Evolutionary conservation across 2,113 vertebrate genomes (phyloP).

Genomic region (Halcyon senegalensis): DNA sequence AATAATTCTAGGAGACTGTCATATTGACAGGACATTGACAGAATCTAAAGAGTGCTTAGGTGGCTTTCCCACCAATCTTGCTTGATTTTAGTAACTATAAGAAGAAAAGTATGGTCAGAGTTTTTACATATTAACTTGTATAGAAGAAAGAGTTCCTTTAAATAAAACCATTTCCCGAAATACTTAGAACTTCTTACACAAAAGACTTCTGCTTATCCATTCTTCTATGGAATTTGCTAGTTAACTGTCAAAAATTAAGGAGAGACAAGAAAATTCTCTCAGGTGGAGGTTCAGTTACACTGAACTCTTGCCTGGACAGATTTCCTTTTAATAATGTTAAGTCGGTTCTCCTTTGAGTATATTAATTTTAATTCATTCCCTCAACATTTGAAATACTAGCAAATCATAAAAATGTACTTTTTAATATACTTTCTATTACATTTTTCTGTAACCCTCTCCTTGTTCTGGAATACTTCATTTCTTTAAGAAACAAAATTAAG

Average conservation of each 20-base stretch:
- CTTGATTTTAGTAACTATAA: not conserved
- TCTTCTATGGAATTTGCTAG: not conserved
- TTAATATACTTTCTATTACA: not conserved
- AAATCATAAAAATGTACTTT: not conserved
- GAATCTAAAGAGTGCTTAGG: not conserved
- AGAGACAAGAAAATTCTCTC: not conserved
- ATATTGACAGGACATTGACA: not conserved
- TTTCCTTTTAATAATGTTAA: not conserved
- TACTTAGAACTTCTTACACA: not conserved
- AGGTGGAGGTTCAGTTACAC: not conserved
- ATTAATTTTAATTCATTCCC: not conserved
- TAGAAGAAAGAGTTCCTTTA: not conserved
- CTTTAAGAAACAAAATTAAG: not conserved
- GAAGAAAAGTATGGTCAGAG: not conserved
- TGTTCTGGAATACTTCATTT: not conserved
- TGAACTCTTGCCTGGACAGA: not conserved
- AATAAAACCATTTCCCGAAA: not conserved
- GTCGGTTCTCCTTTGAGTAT: not conserved
- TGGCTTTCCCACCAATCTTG: not conserved
- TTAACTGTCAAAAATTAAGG: not conserved
- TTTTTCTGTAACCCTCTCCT: not conserved
- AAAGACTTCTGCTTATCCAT: not conserved
- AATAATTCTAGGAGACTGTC: not conserved
- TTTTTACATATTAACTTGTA: not conserved
- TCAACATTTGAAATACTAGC: not conserved